A percentile compares a stretch with the other conserved stretches of the same genome.
Conservation (phyloP, 2,113 vertebrate species). For the Mesocricetus auratus region DNA sequence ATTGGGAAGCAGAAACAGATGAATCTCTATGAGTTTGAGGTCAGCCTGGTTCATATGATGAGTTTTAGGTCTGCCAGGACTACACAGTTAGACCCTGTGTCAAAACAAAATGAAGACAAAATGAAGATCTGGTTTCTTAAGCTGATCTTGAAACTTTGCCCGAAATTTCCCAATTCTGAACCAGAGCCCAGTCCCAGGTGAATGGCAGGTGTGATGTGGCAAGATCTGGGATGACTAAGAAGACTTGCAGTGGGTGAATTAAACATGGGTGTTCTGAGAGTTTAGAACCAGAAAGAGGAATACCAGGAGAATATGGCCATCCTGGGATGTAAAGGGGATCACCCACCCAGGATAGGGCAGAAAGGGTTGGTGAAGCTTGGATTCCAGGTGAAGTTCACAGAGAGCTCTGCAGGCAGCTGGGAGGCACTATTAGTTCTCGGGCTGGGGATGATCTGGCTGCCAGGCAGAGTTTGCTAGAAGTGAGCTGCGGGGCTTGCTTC, state of each 20-base stretch:
- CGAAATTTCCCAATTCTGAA: neutral
- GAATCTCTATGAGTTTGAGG: neutral
- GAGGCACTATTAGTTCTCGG: neutral
- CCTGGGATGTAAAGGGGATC: neutral
- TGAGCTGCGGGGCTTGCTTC: neutral
- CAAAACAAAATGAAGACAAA: neutral
- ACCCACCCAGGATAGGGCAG: neutral
- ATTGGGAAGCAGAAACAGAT: neutral
- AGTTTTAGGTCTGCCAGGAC: neutral
- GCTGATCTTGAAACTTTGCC: neutral
- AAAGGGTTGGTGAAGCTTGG: neutral
- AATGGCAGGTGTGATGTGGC: neutral
- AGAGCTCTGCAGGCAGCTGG: neutral
- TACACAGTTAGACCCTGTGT: neutral
- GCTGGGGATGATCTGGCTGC: neutral
- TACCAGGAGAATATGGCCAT: accelerated
- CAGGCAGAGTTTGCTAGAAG: neutral
- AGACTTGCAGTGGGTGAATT: neutral
- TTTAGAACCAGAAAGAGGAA: neutral
- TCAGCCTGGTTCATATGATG: neutral
- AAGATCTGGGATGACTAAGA: neutral
- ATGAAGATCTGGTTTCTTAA: neutral
- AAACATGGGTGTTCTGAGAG: neutral
- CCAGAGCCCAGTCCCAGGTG: neutral
- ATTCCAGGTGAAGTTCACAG: neutral